Evolutionary conservation across 2,113 vertebrate genomes (phyloP).

Genomic region (Eurypyga helias): DNA sequence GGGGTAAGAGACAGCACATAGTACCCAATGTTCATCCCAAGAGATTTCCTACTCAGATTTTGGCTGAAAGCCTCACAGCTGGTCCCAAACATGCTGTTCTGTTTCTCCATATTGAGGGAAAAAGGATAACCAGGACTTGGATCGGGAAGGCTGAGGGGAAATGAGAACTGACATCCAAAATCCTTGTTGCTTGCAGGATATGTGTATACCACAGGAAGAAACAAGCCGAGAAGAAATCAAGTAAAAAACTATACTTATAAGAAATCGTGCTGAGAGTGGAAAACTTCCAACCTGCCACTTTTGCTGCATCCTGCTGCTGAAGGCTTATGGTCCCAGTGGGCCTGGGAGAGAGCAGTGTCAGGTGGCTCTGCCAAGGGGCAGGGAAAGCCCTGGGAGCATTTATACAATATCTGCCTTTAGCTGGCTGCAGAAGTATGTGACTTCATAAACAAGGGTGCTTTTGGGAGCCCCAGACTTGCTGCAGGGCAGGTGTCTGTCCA

Average conservation of each 20-base stretch:
- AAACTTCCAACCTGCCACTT: neutral
- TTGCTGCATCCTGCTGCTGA: neutral
- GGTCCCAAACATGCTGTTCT: conserved; percentile 29
- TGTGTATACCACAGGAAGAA: conserved; percentile 24
- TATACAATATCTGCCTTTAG: neutral
- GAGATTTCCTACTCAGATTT: neutral
- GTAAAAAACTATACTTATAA: conserved; percentile 42
- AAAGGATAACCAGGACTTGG: conserved; percentile 38
- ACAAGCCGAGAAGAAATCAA: conserved; percentile 49
- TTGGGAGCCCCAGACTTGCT: neutral
- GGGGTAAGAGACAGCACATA: neutral
- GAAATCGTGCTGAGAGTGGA: conserved; percentile 32
- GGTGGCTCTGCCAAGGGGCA: neutral
- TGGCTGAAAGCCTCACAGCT: conserved; percentile 37
- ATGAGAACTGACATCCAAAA: conserved; percentile 61
- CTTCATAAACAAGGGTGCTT: neutral
- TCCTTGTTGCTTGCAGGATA: conserved; percentile 36
- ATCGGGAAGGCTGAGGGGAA: neutral
- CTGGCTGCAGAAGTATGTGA: neutral
- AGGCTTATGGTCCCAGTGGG: neutral
- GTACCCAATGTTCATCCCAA: neutral
- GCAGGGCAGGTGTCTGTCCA: neutral
- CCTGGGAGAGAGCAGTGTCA: neutral
- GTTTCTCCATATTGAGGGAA: neutral
- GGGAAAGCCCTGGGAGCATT: neutral